Percentiles rank a stretch among this genome's conserved stretches.
phyloP scores from a whole-genome alignment of 2,888 invertebrate genomes.

The Trissoscelio sp. region DNA sequence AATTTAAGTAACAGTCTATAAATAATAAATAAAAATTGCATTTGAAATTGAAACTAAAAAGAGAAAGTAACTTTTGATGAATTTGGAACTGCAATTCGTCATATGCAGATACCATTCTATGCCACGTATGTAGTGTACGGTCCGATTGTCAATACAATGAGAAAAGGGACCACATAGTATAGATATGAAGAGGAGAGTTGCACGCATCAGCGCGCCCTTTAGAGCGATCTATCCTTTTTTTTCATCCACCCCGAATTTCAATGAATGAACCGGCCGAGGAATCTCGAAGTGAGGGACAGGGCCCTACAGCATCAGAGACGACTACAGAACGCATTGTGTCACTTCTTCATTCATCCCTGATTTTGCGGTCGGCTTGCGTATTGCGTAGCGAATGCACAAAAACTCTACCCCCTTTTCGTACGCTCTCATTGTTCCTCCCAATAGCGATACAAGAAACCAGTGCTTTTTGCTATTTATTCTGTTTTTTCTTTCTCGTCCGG shows the following conservation, averaged over 20 bases:
- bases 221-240: slow-evolving; percentile 81
- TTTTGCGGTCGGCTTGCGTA: slow-evolving; percentile 83
- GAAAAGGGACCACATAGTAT: slow-evolving; percentile 72
- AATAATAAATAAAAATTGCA: no score
- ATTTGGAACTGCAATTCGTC: slow-evolving; percentile 76
- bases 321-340: slow-evolving; percentile 72
- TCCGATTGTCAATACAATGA: slow-evolving; percentile 76
- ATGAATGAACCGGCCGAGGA: slow-evolving; percentile 76
- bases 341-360: slow-evolving; percentile 82
- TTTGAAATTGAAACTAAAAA: slow-evolving; percentile 24
- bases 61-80: slow-evolving; percentile 72
- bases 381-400: slow-evolving; percentile 82
- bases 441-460: slow-evolving; percentile 62
- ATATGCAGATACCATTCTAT: slow-evolving; percentile 78
- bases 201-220: slow-evolving; percentile 82
- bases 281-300: slow-evolving; percentile 66
- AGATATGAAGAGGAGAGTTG: slow-evolving; percentile 67
- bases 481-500: slow-evolving; percentile 9
- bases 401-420: slow-evolving; percentile 69
- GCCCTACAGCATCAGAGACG: slow-evolving; percentile 68
- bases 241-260: slow-evolving; percentile 71
- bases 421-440: slow-evolving; percentile 54
- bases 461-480: slow-evolving; percentile 57
- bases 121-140: slow-evolving; percentile 66
- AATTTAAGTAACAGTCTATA: no score